Evolutionary conservation across 2,888 invertebrate species (phyloP), one percentile per base, ranked within the genome.

Genomic region (Ditula angustiorana): DNA sequence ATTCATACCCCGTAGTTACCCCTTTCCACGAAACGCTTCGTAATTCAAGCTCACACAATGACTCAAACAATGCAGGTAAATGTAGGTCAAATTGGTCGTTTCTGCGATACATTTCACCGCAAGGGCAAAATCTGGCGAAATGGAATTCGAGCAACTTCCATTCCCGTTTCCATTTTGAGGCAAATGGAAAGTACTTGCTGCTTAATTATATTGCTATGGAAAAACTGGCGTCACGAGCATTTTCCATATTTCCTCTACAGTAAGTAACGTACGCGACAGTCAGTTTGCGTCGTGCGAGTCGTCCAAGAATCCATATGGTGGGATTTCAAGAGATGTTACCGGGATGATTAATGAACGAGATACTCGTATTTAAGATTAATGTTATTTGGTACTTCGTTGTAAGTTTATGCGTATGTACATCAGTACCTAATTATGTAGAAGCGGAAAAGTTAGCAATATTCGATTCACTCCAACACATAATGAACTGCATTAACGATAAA

Each of bases 21-120:
- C 49, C 46, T 21, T 61, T 55, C 53, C 35, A 13, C 35, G 53
- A 55, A 61, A 24, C 53, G 19, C 33, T 55, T 19, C 35, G 50
- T 59, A 53, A 61, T 61, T 24, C 35, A 19, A 13, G 47, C 21
- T n/a, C 35, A 35, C 5, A 49, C 53, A 35, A 47, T 61, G 61
- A 61, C 23, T 61, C 53, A 61, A 33, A 55, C 46, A 47, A 37
- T 55, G 19, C 55, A 56, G 55, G 56, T 62, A 24, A 63, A 63
- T 63, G 52, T 58, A 63, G 57, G 57, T 63, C 57, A 35, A 52
- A 52, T 57, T 33, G 50, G 35, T 37, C 35, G 28, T 33, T 62
- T 26, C 41, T 16, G 46, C 63, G 52, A 58, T 19, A 46, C 49
- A 49, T 35, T 49, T 44, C 26, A 44, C 50, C 33, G 19, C 23